phyloP scores from a whole-genome alignment of 2,113 vertebrate genomes.

The Ophiodon elongatus region DNA sequence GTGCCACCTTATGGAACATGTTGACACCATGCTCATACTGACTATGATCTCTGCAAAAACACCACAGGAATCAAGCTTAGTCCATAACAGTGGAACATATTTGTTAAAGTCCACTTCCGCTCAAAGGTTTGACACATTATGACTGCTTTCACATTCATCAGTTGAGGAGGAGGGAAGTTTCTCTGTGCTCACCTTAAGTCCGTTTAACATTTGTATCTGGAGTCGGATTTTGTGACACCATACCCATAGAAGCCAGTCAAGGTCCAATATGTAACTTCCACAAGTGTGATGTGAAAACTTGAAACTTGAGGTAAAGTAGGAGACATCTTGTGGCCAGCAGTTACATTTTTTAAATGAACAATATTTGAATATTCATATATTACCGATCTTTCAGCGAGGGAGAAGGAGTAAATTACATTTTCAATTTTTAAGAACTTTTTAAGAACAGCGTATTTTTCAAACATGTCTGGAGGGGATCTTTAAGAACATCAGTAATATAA shows the following conservation, averaged over 20 bases:
- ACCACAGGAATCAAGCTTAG: background rate
- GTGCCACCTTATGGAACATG: background rate
- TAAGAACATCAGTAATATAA: background rate
- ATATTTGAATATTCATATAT: background rate
- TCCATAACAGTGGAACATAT: background rate
- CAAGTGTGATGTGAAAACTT: background rate
- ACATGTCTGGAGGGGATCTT: background rate
- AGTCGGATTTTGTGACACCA: background rate
- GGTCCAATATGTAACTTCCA: background rate
- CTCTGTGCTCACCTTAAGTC: background rate
- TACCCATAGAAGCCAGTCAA: background rate
- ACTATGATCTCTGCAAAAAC: slow-evolving; percentile 1
- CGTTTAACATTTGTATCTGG: background rate
- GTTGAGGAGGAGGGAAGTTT: background rate
- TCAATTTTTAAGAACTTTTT: background rate
- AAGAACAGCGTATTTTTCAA: background rate
- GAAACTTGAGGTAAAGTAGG: background rate
- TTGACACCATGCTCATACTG: background rate
- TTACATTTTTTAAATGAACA: background rate
- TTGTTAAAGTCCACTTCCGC: background rate
- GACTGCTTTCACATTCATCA: background rate
- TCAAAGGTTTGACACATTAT: background rate
- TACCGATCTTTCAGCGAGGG: background rate
- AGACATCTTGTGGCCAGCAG: background rate
- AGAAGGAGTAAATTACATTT: background rate